A percentile compares a stretch with the other conserved stretches of the same genome.
These are phyloP conservation scores for Notothenia coriiceps DNA, from an alignment of 2,113 vertebrate genomes.

Conservation along the genomic window DNA sequence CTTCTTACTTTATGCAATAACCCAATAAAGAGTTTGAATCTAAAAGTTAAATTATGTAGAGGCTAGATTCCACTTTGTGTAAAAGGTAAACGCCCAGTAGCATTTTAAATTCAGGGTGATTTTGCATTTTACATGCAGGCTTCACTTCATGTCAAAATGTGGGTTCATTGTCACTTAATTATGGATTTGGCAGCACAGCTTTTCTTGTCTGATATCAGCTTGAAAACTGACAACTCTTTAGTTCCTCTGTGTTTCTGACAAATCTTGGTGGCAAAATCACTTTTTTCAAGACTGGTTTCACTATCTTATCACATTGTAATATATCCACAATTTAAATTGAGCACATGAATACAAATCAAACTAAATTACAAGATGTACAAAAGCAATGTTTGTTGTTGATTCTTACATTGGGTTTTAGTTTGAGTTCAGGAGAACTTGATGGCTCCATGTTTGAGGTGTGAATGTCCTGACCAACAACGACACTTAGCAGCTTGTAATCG, in stretches of 20 bases:
- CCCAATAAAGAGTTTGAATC: no score
- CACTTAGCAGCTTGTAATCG: slow-evolving; percentile 72
- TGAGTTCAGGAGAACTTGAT: slow-evolving; percentile 15
- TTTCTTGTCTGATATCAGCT: background rate
- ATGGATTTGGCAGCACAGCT: background rate
- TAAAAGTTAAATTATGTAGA: no score
- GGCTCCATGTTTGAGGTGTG: slow-evolving; percentile 67
- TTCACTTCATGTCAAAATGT: background rate
- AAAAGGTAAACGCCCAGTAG: background rate
- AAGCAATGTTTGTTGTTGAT: slow-evolving; percentile 9
- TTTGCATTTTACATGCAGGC: background rate
- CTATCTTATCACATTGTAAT: background rate
- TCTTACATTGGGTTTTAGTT: slow-evolving; percentile 19
- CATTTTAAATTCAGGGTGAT: background rate
- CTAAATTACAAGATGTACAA: background rate
- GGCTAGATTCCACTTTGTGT: background rate
- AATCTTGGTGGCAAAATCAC: slow-evolving; percentile 1
- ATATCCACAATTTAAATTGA: background rate
- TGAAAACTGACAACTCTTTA: background rate
- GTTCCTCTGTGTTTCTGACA: background rate
- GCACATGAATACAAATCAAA: background rate
- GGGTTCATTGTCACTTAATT: background rate
- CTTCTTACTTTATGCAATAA: background rate
- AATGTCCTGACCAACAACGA: slow-evolving; percentile 47
- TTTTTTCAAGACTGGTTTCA: background rate